Conservation (phyloP, 2,888 invertebrate genomes). For the Chromoteleia sp. region DNA sequence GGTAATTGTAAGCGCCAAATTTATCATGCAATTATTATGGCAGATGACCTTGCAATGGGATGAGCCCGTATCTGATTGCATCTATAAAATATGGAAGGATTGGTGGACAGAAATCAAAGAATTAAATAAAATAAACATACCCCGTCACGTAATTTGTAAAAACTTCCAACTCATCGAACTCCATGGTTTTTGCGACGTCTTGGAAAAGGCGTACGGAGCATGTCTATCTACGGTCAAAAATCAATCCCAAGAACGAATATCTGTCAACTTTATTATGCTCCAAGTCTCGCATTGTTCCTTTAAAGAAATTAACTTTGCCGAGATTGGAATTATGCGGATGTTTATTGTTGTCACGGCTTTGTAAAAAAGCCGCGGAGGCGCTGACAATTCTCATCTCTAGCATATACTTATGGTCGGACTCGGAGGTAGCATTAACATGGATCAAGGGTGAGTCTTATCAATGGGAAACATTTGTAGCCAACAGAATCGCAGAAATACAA, state of each 20-base stretch:
- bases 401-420: conserved; percentile 51
- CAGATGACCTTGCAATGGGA: no score
- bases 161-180: neutral
- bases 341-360: conserved; percentile 4
- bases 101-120: neutral
- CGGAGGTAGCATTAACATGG: conserved; percentile 37
- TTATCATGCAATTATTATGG: no score
- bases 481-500: conserved; percentile 13
- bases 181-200: conserved; percentile 5
- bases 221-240: conserved; percentile 4
- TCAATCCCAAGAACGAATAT: neutral
- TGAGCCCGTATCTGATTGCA: neutral
- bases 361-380: neutral
- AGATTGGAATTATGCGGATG: conserved; percentile 11
- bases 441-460: neutral
- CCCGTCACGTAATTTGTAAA: conserved; percentile 4
- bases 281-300: conserved; percentile 24
- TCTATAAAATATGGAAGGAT: neutral
- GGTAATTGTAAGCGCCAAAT: no score
- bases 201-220: neutral
- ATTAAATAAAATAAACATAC: conserved; percentile 25
- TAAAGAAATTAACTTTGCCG: conserved; percentile 8
- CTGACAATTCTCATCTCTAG: neutral
- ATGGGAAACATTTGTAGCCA: conserved; percentile 27
- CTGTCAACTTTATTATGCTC: conserved; percentile 1